These are phyloP conservation scores for Tauraco erythrolophus DNA, from an alignment of 2,113 vertebrate species.

Conservation along the genomic window DNA sequence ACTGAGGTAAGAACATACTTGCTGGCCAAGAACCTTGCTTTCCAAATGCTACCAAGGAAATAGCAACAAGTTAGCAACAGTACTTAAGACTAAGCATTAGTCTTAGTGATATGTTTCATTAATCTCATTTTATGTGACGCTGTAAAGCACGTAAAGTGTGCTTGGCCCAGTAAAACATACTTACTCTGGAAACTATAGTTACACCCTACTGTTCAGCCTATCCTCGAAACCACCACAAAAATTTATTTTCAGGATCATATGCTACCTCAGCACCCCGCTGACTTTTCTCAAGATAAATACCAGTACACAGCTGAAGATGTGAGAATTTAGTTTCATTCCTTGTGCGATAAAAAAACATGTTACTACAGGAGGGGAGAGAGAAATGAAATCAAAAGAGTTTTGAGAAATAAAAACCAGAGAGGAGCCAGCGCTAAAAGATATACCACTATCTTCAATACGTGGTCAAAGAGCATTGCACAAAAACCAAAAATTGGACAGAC, in stretches of 20 bases:
- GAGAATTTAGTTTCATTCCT: not conserved
- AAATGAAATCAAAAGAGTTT: not conserved
- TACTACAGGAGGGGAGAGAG: fast-evolving
- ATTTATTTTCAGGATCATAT: not conserved
- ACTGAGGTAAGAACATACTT: not conserved
- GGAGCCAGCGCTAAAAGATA: not conserved
- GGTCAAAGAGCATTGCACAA: not conserved
- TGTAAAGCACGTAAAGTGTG: fast-evolving
- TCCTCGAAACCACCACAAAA: not conserved
- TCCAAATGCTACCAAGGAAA: not conserved
- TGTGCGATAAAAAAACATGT: not conserved
- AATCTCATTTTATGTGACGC: not conserved
- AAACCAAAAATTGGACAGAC: fast-evolving
- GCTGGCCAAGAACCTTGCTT: not conserved
- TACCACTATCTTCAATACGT: not conserved
- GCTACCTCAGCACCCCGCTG: not conserved
- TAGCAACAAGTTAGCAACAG: not conserved
- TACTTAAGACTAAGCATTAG: not conserved
- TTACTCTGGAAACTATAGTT: not conserved
- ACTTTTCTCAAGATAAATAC: not conserved
- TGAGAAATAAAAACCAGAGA: not conserved
- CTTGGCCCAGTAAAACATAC: not conserved
- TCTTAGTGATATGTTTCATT: not conserved
- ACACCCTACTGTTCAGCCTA: fast-evolving
- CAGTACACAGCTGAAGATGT: not conserved